A percentile compares a stretch with the other conserved stretches of the same genome.
Evolutionary conservation across 1,140 invertebrate species (phyloP).

Genomic region (Brachionus sp.): DNA sequence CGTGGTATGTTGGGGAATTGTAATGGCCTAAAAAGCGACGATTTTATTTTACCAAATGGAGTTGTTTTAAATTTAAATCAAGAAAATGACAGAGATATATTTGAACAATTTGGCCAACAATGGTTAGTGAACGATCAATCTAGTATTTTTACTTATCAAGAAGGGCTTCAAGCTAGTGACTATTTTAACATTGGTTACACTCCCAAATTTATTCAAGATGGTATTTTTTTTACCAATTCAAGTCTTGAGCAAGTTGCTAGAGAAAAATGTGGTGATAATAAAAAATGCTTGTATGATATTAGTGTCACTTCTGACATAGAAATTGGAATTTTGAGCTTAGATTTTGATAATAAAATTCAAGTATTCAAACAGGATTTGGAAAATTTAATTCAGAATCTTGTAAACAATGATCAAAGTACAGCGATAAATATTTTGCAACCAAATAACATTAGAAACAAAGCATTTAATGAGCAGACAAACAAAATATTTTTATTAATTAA

Average conservation of each 20-base stretch:
- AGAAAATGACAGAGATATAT: constrained; percentile 48
- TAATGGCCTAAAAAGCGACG: constrained; percentile 48
- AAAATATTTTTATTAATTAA: too few species aligned
- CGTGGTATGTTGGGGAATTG: constrained; percentile 49
- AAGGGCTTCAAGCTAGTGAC: neutral
- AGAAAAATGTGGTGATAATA: constrained; percentile 3
- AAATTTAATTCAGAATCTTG: too few species aligned
- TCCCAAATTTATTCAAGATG: neutral
- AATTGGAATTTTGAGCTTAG: neutral
- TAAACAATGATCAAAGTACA: too few species aligned
- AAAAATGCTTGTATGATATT: constrained; percentile 18
- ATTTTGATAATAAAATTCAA: neutral
- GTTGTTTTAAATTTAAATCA: constrained; percentile 33
- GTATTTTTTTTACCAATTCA: neutral
- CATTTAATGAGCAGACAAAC: too few species aligned
- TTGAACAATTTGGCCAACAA: constrained; percentile 47
- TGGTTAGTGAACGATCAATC: constrained; percentile 1
- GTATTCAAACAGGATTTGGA: neutral
- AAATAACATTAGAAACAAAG: too few species aligned
- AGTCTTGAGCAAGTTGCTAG: neutral
- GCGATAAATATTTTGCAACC: too few species aligned
- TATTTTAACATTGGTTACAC: neutral
- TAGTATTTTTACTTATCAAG: neutral
- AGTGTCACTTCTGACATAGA: neutral
- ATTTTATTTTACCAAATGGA: constrained; percentile 49